These are phyloP conservation scores for Chironomus striatipennis DNA, from an alignment of 1,140 invertebrate genomes.

Conservation along the genomic window DNA sequence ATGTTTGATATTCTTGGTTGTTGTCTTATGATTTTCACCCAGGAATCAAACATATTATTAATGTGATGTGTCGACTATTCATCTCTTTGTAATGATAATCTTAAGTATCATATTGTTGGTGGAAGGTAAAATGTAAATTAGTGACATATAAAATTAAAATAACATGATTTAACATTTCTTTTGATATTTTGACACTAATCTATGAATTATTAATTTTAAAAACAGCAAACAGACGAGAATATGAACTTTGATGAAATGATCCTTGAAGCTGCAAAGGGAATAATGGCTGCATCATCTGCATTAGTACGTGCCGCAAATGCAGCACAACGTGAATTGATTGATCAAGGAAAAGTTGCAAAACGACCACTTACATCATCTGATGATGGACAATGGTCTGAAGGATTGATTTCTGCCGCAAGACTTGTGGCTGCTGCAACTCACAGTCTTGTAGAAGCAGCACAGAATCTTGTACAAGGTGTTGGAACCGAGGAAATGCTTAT, in stretches of 20 bases:
- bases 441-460: constrained; percentile 93
- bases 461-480: constrained; percentile 90
- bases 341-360: constrained; percentile 71
- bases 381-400: constrained; percentile 98
- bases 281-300: constrained; percentile 92
- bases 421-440: constrained; percentile 96
- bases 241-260: constrained; percentile 99
- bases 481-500: constrained; percentile 93
- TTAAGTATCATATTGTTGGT: constrained; percentile 25
- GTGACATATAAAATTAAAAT: constrained; percentile 25
- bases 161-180: constrained; percentile 22
- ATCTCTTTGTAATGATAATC: constrained; percentile 24
- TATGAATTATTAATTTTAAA: constrained; percentile 28
- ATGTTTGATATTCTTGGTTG: constrained; percentile 99
- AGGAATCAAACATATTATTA: constrained; percentile 99
- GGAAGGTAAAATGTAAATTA: constrained; percentile 16
- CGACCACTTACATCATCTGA: constrained; percentile 75
- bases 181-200: neutral
- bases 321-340: constrained; percentile 89
- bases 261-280: constrained; percentile 94
- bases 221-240: constrained; percentile 83
- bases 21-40: constrained; percentile 70
- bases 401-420: constrained; percentile 89
- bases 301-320: constrained; percentile 93
- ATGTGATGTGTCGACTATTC: constrained; percentile 42